A percentile compares a stretch with the other conserved stretches of the same genome.
phyloP scores from a whole-genome alignment of 64 coral and sea anemone species.

The Pachyseris speciosa region DNA sequence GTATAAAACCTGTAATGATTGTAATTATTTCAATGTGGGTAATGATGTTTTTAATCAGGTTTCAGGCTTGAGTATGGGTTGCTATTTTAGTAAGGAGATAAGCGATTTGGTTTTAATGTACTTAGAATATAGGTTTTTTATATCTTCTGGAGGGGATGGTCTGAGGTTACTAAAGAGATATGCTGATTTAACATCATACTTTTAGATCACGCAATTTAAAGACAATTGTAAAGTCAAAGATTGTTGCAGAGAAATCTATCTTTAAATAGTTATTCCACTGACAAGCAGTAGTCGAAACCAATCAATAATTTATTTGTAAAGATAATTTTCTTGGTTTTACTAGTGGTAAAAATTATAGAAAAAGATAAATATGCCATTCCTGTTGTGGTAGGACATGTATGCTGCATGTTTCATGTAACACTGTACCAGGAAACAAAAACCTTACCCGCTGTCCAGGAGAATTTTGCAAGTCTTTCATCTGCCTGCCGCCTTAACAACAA shows the following conservation, averaged over 20 bases:
- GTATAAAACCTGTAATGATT: background rate
- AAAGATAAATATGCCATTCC: background rate
- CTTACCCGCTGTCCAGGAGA: background rate
- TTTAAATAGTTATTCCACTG: background rate
- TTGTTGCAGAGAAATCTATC: background rate
- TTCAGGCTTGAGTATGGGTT: background rate
- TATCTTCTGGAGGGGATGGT: background rate
- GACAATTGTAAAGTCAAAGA: background rate
- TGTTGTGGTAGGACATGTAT: background rate
- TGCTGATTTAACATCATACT: no score
- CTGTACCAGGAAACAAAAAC: background rate
- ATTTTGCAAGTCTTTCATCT: background rate
- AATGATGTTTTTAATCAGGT: background rate
- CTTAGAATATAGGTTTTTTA: background rate
- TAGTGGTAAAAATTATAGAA: background rate
- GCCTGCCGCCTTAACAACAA: background rate
- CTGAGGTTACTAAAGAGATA: background rate
- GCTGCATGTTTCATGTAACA: background rate
- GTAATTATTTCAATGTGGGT: constrained; percentile 14
- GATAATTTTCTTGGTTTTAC: background rate
- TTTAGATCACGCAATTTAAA: no score
- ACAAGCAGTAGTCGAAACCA: background rate
- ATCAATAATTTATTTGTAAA: background rate
- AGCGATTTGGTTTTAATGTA: background rate
- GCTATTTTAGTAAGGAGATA: constrained; percentile 9